Conservation (phyloP, 2,888 invertebrate species). For the Orthosia cruda region DNA sequence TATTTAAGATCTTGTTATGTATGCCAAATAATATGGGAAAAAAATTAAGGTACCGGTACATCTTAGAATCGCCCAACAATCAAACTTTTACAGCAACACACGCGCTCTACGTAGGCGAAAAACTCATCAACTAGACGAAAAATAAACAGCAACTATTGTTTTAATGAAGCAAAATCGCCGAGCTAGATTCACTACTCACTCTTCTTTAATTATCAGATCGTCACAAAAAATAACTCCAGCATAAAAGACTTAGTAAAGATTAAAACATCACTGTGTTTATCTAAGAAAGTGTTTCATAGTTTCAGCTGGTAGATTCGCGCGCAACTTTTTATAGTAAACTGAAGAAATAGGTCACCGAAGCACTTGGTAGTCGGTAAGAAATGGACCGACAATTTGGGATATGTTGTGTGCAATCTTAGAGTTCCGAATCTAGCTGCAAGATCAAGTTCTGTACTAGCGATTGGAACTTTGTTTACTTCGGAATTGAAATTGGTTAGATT, state of each 20-base stretch:
- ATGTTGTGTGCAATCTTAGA: constrained; percentile 19
- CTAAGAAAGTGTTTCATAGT: constrained; percentile 42
- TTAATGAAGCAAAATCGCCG: constrained; percentile 24
- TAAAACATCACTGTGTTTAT: constrained; percentile 44
- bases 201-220: constrained; percentile 24
- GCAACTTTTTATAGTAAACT: constrained; percentile 39
- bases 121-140: constrained; percentile 23
- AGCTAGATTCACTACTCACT: constrained; percentile 11
- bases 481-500: constrained; percentile 17
- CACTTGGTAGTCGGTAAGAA: constrained; percentile 37
- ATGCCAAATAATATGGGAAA: too few species aligned
- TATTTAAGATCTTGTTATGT: too few species aligned
- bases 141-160: constrained; percentile 42
- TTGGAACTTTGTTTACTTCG: constrained; percentile 36
- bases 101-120: constrained; percentile 5
- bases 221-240: constrained; percentile 8
- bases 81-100: neutral
- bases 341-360: constrained; percentile 54
- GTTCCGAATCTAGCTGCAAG: constrained; percentile 21
- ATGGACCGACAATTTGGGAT: constrained; percentile 37
- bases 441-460: constrained; percentile 30
- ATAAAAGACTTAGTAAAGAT: constrained; percentile 35
- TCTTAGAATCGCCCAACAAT: neutral
- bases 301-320: constrained; percentile 32
- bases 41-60: neutral